Evolutionary conservation across 2,113 vertebrate genomes (phyloP).

Genomic region (Trematomus loennbergii): DNA sequence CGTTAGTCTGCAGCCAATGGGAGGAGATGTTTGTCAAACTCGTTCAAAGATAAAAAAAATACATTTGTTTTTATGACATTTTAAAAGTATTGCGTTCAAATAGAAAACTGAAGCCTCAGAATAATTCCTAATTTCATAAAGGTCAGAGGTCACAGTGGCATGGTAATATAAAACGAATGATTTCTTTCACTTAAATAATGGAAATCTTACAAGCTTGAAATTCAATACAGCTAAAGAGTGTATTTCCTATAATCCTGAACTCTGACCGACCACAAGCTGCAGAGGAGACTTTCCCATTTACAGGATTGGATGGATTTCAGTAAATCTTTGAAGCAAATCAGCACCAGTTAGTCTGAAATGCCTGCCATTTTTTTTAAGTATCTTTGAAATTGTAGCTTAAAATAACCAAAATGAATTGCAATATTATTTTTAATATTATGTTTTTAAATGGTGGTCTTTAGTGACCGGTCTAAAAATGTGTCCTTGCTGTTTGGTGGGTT

Average conservation of each 20-base stretch:
- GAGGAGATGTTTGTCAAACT: conserved; percentile 3
- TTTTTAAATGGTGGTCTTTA: too few species aligned
- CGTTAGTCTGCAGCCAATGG: not conserved
- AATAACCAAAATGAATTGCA: not conserved
- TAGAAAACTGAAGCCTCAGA: not conserved
- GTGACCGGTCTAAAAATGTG: too few species aligned
- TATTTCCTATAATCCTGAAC: not conserved
- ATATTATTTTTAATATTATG: too few species aligned
- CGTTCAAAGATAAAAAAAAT: not conserved
- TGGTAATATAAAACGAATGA: too few species aligned
- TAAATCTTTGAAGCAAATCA: too few species aligned
- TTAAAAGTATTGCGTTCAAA: not conserved
- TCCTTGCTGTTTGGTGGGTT: too few species aligned
- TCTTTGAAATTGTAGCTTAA: not conserved
- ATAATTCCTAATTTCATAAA: not conserved
- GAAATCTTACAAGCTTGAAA: not conserved
- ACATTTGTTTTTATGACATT: not conserved
- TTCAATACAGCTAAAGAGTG: not conserved
- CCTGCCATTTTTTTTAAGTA: too few species aligned
- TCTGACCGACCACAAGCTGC: not conserved
- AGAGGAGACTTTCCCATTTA: not conserved
- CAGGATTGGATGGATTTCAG: not conserved
- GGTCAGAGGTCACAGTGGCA: conserved; percentile 46
- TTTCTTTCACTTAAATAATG: not conserved
- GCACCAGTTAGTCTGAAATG: too few species aligned